Conservation (phyloP, 2,888 invertebrate genomes). For the Andricus quercusramuli region DNA sequence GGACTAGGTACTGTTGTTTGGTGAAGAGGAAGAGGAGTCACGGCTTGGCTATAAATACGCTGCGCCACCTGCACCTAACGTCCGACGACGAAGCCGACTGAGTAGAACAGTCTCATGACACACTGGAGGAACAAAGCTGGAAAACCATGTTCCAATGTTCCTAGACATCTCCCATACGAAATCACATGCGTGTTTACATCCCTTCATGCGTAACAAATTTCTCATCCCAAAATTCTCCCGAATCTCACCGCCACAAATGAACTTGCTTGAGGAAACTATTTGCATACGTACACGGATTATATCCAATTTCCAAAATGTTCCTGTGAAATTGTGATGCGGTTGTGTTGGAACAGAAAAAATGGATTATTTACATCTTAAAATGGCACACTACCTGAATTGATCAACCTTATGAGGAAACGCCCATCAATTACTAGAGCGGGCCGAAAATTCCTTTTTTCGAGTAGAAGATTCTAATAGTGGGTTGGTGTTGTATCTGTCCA, state of each 20-base stretch:
- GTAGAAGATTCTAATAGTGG: too few relatives aligned
- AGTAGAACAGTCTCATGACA: constrained; percentile 57
- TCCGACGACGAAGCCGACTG: constrained; percentile 70
- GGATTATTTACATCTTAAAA: too few relatives aligned
- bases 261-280: neutral
- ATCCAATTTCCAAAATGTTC: too few relatives aligned
- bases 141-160: constrained; percentile 53
- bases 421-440: too few relatives aligned
- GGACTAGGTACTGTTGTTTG: constrained; percentile 49
- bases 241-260: neutral
- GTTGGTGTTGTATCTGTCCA: too few relatives aligned
- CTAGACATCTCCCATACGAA: constrained; percentile 49
- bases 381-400: too few relatives aligned
- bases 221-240: neutral
- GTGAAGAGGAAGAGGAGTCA: constrained; percentile 68
- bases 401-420: too few relatives aligned
- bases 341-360: too few relatives aligned
- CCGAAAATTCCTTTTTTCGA: too few relatives aligned
- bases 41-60: constrained; percentile 71
- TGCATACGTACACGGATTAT: neutral
- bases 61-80: constrained; percentile 71
- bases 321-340: too few relatives aligned
- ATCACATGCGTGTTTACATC: constrained; percentile 55
- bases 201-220: constrained; percentile 22
- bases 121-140: constrained; percentile 48